Conservation (phyloP, 2,113 vertebrate species). For the Taurulus bubalis region DNA sequence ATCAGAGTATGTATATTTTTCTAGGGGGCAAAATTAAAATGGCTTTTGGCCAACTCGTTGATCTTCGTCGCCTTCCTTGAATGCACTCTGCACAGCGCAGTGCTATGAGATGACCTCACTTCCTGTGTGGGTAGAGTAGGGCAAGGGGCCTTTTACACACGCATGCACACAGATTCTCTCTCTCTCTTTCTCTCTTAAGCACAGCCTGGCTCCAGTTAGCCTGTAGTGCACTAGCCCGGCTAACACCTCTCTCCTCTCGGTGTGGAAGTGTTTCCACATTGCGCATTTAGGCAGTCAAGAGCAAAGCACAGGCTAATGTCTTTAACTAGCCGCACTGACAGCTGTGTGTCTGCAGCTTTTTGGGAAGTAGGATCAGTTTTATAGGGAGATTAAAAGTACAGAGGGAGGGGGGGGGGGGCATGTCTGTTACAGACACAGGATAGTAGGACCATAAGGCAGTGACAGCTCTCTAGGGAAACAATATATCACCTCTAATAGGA, state of each 20-base stretch:
- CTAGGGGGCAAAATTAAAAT: slow-evolving; percentile 58
- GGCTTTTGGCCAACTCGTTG: slow-evolving; percentile 71
- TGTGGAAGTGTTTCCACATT: slow-evolving; percentile 64
- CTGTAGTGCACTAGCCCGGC: slow-evolving; percentile 56
- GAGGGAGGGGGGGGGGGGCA: slow-evolving; percentile 13
- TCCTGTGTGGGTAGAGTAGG: slow-evolving; percentile 82
- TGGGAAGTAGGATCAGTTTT: slow-evolving; percentile 70
- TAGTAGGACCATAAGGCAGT: slow-evolving; percentile 74
- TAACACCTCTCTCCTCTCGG: slow-evolving; percentile 52
- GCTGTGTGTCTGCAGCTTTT: slow-evolving; percentile 72
- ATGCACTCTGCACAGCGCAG: slow-evolving; percentile 63
- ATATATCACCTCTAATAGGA: slow-evolving; percentile 79
- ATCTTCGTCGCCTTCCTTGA: slow-evolving; percentile 72
- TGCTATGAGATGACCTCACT: slow-evolving; percentile 77
- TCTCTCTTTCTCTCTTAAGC: slow-evolving; percentile 44
- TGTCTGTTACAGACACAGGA: slow-evolving; percentile 59
- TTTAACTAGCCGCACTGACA: slow-evolving; percentile 74
- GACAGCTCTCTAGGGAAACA: slow-evolving; percentile 79
- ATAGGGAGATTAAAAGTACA: slow-evolving; percentile 80
- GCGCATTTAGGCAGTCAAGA: slow-evolving; percentile 61
- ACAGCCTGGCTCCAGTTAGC: slow-evolving; percentile 73
- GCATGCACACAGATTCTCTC: slow-evolving; percentile 46
- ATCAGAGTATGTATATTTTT: slow-evolving; percentile 48
- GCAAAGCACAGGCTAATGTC: slow-evolving; percentile 71
- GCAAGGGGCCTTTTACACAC: slow-evolving; percentile 65